Percentiles rank a stretch among this genome's conserved stretches.
Conservation (phyloP, 2,888 invertebrate species). For the Rapana venosa region DNA sequence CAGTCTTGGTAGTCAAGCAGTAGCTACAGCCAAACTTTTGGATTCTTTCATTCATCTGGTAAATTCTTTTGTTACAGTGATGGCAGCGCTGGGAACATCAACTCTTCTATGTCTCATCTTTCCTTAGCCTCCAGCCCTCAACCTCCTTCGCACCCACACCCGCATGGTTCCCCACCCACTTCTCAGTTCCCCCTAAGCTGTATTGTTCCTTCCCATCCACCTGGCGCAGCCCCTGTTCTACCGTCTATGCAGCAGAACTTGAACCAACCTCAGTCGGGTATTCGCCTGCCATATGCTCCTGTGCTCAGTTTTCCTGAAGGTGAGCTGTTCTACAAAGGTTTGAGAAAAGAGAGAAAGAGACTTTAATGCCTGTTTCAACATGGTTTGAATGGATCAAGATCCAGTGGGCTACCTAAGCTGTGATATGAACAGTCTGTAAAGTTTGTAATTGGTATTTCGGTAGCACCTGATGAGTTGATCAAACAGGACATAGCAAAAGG, state of each 20-base stretch:
- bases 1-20: no score
- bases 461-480: no score
- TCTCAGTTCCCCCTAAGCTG: background rate
- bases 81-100: background rate
- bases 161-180: background rate
- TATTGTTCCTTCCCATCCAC: background rate
- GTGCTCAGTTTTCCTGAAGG: background rate
- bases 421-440: no score
- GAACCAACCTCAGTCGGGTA: background rate
- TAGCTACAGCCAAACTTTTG: background rate
- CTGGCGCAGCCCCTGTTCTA: background rate
- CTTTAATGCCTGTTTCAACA: no score
- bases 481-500: no score
- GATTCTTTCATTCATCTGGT: background rate
- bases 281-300: background rate
- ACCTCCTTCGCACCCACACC: background rate
- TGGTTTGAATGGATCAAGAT: no score
- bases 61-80: conserved; percentile 16
- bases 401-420: no score
- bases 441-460: no score
- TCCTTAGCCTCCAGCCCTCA: background rate
- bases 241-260: background rate
- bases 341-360: no score
- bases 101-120: background rate
- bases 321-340: background rate